Evolutionary conservation across 1,140 invertebrate species (phyloP).

Genomic region (Subanguina moxae): DNA sequence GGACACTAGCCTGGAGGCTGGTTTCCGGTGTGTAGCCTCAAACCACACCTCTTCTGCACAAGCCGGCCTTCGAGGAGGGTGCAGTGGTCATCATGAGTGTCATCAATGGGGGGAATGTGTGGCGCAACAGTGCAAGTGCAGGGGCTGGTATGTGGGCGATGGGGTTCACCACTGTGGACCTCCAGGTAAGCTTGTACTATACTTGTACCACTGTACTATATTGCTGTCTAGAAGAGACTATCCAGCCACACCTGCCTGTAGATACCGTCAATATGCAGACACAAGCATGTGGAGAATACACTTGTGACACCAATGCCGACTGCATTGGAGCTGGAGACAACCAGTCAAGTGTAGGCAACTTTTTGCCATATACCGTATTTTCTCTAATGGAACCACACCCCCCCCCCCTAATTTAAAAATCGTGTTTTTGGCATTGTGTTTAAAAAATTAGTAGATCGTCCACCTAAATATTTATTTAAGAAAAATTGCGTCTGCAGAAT

Average conservation of each 20-base stretch:
- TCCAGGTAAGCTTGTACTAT: constrained; percentile 20
- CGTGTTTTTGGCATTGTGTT: no score
- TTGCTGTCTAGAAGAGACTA: constrained; percentile 3
- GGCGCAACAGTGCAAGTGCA: constrained; percentile 35
- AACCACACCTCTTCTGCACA: neutral
- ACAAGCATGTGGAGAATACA: constrained; percentile 19
- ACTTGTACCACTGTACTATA: no score
- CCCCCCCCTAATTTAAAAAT: no score
- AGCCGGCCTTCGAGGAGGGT: neutral
- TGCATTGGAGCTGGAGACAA: neutral
- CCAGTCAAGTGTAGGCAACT: neutral
- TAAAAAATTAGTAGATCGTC: no score
- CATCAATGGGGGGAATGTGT: constrained; percentile 52
- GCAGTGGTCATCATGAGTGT: constrained; percentile 37
- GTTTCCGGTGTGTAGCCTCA: constrained; percentile 28
- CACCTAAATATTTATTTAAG: neutral
- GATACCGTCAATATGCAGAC: neutral
- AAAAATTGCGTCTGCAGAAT: constrained; percentile 24
- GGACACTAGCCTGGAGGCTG: constrained; percentile 20
- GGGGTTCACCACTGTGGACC: constrained; percentile 47
- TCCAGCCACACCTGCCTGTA: neutral
- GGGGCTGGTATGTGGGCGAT: constrained; percentile 50
- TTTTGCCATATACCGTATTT: neutral
- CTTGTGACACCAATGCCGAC: constrained; percentile 32
- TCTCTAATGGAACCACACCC: no score